Base-by-base conservation (phyloP, 2,888 invertebrate species). In the Stenurella melanura region DNA sequence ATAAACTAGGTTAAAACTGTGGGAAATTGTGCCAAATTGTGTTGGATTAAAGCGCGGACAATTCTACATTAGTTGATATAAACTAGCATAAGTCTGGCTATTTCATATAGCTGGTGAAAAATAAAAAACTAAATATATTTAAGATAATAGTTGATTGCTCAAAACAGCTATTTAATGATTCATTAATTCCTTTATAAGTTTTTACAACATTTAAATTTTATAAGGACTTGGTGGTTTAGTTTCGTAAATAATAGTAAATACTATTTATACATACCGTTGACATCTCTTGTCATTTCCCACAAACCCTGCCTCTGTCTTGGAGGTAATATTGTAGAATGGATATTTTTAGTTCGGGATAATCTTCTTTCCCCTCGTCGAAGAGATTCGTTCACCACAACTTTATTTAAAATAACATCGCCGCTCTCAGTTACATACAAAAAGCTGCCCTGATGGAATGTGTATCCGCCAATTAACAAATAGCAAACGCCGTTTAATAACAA, bases 381-480 rank as follows among this genome's bases (percentile, higher is more conserved):
- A 4, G 89, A 87, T 78, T 91, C 89, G 61, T 84, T 83, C 18
- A 86, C 85, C 9, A 90, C 88, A 12, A 90, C 92, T 56, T 92
- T 92, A 80, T 94, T 93, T 85, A 93, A 86, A 57, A 93, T 90
- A 5, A 93, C 92, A 80, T 93, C 91, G 2, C 93, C 93, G 72
- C 89, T 91, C 66, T 92, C 91, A 0, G 93, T 93, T 60, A 94
- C 91, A 80, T 93, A 93, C 38, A 95, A 87, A 83, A 94, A 94
- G 80, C 93, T 93, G 0, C 93, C 93, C 87, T 95, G 95, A 84
- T 94, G 94, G 86, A 93, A 92, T 0, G 94, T 94, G 85, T 93
- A 95, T 92, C 94, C 97, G 77, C 96, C 96, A 70, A 97, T 95
- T 0, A 96, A 89, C 83, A 95, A 90, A 87, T 95, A 96, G 81